These are phyloP conservation scores for Nasonia oneida DNA, from an alignment of 2,888 invertebrate genomes.

Conservation along the genomic window DNA sequence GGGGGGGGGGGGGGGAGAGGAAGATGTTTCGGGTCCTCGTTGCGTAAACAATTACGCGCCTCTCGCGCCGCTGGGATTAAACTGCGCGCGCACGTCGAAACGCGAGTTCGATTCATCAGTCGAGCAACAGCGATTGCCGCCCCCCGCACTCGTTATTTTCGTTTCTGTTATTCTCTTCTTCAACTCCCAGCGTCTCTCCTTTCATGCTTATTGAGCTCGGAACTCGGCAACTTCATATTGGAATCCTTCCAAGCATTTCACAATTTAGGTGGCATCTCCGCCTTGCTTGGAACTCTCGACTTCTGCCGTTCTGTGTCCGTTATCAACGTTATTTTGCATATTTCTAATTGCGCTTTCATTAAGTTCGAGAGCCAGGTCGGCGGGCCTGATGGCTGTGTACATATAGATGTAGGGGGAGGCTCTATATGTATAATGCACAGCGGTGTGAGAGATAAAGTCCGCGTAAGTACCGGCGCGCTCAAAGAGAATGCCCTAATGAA, in stretches of 20 bases:
- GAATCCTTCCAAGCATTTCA: constrained; percentile 73
- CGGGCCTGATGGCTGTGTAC: not conserved
- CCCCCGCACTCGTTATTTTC: constrained; percentile 10
- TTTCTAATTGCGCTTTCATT: constrained; percentile 75
- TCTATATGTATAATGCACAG: not conserved
- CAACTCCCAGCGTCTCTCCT: not conserved
- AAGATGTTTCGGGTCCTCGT: not conserved
- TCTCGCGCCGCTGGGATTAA: too few relatives aligned
- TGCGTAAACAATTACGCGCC: too few relatives aligned
- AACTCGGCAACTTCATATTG: constrained; percentile 69
- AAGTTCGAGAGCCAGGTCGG: constrained; percentile 54
- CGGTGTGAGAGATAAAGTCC: constrained; percentile 49
- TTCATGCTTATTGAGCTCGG: constrained; percentile 38
- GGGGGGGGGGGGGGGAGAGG: not conserved
- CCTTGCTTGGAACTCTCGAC: constrained; percentile 52
- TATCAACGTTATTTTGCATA: constrained; percentile 74
- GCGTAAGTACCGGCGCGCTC: not conserved
- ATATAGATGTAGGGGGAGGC: not conserved
- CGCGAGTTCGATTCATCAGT: not conserved
- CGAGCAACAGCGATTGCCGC: not conserved
- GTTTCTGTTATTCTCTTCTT: constrained; percentile 28
- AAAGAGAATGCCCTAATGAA: constrained; percentile 73
- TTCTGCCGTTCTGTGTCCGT: constrained; percentile 59
- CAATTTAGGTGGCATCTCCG: constrained; percentile 72
- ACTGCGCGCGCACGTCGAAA: not conserved